Base-by-base conservation (phyloP, 2,888 invertebrate species). In the Anticlea derivata region DNA sequence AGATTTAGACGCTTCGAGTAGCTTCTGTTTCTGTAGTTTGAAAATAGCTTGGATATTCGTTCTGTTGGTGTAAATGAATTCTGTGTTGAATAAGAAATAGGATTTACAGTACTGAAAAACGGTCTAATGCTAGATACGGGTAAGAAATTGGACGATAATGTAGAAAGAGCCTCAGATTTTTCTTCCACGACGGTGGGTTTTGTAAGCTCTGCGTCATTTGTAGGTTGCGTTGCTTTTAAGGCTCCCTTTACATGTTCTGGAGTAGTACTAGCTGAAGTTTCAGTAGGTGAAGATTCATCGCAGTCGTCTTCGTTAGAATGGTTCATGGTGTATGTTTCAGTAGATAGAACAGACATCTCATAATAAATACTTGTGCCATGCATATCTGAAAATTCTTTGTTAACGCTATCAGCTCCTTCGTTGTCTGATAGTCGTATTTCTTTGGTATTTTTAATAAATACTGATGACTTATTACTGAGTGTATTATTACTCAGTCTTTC, bases 361-460 rank as follows among this genome's bases (percentile, higher is more conserved):
- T 89, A 91, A 67, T 89, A 90, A 73, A 91, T 85, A 78, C 90
- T 91, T 59, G 90, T 91, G 60, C 88, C 90, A 13, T 91, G 88
- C 44, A 86, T 83, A 72, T 91, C 90, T 61, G 86, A 85, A 62
- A 87, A 68, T 65, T 80, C 83, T 71, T 81, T 83, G 33, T 80
- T 84, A 48, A 71, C 70, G 47, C 78, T 83, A 20, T 80, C 77
- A 49, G 87, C 85, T 45, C 83, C 77, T 49, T 89, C 89, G 50
- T 87, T 89, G 64, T 91, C 89, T 60, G 78, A 68, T 47, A 89
- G 71, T 52, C 84, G 83, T 51, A 91, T 82, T 67, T 91, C 84
- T 81, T 92, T 91, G 61, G 92, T 92, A 75, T 92, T 91, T 62
- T 92, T 92, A 60, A 89, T 91, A 54, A 83, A 81, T 43, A 92